Base-by-base conservation (phyloP, 2,888 invertebrate genomes). In the Ochropacha duplaris region DNA sequence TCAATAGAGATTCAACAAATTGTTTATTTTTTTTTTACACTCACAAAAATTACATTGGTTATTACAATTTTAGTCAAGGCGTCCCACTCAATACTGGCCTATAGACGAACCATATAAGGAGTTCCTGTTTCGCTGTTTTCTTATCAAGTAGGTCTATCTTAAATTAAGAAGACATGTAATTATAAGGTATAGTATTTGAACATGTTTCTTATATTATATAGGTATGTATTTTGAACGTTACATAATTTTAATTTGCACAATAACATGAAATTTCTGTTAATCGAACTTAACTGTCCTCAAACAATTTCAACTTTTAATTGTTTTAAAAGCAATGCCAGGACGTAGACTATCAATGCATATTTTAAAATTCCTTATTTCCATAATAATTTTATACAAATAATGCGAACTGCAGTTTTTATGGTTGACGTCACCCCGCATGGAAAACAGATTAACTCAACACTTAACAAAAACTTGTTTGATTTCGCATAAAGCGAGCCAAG, bases 31-130 rank as follows among this genome's bases (percentile, higher is more conserved):
- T 24, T 39, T 50, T 14, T 50, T 22, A 50, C 50, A 31, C 26
- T 34, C 34, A 61, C 60, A 57, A 59, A 65, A 58, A 67, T 69
- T 28, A 28, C 28, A 65, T 57, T 56, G 44, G 60, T 61, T 54
- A 56, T 60, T 57, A 67, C 69, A 50, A n/a, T 44, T 16, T 44
- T 19, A 44, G 6, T 44, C 44, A 44, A 44, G 44, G 19, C 2
- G 2, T 19, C 19, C 19, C 19, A 44, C 44, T 44, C 44, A 44
- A 44, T 19, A 19, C 44, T 19, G 8, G 9, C 19, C 44, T 44
- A 19, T 44, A 44, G 44, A 19, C 44, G 44, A 16, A 19, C 9
- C 44, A 6, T 44, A 44, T 44, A 44, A 19, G 44, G 44, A 44
- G n/a, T 44, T 44, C 44, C 44, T 31, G 44, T 8, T 44, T 19